Evolutionary conservation across 2,113 vertebrate genomes (phyloP), one percentile per base, ranked within the genome.

Genomic region (Acanthochromis polyacanthus): DNA sequence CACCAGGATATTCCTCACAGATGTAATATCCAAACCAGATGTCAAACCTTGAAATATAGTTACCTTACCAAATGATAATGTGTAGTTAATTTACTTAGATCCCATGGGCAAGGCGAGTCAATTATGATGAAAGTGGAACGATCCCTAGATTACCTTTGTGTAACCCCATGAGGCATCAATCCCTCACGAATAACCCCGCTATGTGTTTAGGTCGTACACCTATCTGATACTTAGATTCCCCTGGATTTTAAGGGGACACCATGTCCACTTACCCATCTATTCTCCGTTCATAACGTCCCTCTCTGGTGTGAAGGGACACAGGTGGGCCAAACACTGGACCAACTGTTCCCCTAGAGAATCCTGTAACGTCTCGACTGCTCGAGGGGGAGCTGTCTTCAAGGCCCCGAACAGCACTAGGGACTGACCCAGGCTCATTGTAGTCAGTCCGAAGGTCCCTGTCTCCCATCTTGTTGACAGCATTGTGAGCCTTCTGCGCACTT

Each of bases 391-490:
- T 96, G 95, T 99, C 98, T 95, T 99, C 98, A 94, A 99, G 96
- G 87, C 97, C 97, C 85, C 98, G 97, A 52, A 98, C 98, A 79
- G 98, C 97, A 89, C 97, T 98, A 73, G 98, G 97, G 92, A 99
- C 98, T 90, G 98, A 98, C 94, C 98, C 98, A 75, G 98, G 98
- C 92, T 99, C 98, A 94, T 99, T 99, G 95, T 99, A 99, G 96
- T 99, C 98, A 92, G 98, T 99, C 93, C 98, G 97, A 78, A 99
- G 98, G 95, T 99, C 98, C 93, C 98, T 95, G 84, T 99, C 98
- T 69, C 98, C 98, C 98, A 99, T 99, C 95, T 99, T 99, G 95
- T 99, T 99, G 95, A 99, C 96, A 43, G 98, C 97, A 94, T 99
- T 99, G 94, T 99, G 98, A 87, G 98, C 98, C 93, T 99, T 99